These are phyloP conservation scores for Octodonta nipae DNA, from an alignment of 2,888 invertebrate species.

Conservation along the genomic window DNA sequence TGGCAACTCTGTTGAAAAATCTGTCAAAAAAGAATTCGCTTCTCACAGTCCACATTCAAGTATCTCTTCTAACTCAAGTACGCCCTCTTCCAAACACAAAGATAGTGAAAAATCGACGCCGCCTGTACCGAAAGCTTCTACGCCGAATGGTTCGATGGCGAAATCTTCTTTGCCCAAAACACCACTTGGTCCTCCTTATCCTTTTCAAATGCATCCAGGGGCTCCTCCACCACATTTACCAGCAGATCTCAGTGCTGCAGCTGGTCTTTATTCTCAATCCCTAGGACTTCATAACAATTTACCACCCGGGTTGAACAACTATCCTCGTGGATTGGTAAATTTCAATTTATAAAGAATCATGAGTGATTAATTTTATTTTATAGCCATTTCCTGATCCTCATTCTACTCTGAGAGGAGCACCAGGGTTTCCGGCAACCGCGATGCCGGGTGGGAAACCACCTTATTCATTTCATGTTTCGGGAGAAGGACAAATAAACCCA, in stretches of 20 bases:
- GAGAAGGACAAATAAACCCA: slow-evolving; percentile 75
- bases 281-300: no score
- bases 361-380: no score
- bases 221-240: no score
- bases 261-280: no score
- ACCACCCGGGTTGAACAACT: no score
- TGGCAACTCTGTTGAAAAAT: slow-evolving; percentile 66
- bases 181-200: no score
- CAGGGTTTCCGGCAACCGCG: slow-evolving; percentile 38
- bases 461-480: slow-evolving; percentile 87
- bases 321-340: no score
- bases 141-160: slow-evolving; percentile 56
- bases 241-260: no score
- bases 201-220: no score
- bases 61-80: slow-evolving; percentile 81
- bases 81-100: slow-evolving; percentile 73
- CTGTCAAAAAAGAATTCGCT: slow-evolving; percentile 60
- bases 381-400: slow-evolving; percentile 40
- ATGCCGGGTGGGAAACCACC: slow-evolving; percentile 49
- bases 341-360: no score
- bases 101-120: slow-evolving; percentile 79
- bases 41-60: slow-evolving; percentile 68
- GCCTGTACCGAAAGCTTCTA: slow-evolving; percentile 80
- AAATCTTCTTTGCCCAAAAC: no score
- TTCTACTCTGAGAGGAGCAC: slow-evolving; percentile 33